Evolutionary conservation across 1,140 invertebrate species (phyloP).

Genomic region (Cherax destructor): DNA sequence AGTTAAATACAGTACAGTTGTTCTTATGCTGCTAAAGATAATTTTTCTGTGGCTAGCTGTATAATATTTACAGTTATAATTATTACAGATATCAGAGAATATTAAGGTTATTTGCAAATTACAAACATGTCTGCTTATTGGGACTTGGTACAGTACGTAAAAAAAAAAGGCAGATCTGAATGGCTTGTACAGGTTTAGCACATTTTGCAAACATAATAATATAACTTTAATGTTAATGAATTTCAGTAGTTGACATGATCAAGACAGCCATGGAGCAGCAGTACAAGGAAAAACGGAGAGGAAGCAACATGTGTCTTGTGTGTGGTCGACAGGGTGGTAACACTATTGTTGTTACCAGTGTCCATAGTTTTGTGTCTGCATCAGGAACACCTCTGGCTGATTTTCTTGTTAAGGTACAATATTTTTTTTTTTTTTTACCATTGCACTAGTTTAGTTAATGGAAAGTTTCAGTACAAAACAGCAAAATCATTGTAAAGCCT

Average conservation of each 20-base stretch:
- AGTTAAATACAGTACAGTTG: too few species aligned
- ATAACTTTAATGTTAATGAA: neutral
- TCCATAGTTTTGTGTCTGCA: slow-evolving; percentile 60
- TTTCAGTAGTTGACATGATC: neutral
- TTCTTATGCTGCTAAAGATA: too few species aligned
- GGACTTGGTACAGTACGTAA: neutral
- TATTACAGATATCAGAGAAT: neutral
- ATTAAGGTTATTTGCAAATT: neutral
- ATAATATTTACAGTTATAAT: neutral
- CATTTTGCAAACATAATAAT: too few species aligned
- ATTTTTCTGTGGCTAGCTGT: too few species aligned
- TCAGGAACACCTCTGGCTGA: slow-evolving; percentile 57
- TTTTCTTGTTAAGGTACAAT: slow-evolving; percentile 52
- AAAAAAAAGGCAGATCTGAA: neutral
- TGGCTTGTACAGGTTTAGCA: neutral
- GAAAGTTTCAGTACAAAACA: too few species aligned
- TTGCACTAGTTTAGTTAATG: too few species aligned
- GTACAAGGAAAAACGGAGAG: slow-evolving; percentile 4
- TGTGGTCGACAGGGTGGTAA: slow-evolving; percentile 60
- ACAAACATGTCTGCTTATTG: neutral
- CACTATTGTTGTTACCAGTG: slow-evolving; percentile 52
- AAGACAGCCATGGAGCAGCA: neutral
- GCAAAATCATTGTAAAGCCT: too few species aligned
- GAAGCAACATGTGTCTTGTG: slow-evolving; percentile 48
- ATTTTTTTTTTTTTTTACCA: neutral